A percentile compares a stretch with the other conserved stretches of the same genome.
Conservation (phyloP, 2,797 vertebrate genomes). For the Enoplosus armatus region DNA sequence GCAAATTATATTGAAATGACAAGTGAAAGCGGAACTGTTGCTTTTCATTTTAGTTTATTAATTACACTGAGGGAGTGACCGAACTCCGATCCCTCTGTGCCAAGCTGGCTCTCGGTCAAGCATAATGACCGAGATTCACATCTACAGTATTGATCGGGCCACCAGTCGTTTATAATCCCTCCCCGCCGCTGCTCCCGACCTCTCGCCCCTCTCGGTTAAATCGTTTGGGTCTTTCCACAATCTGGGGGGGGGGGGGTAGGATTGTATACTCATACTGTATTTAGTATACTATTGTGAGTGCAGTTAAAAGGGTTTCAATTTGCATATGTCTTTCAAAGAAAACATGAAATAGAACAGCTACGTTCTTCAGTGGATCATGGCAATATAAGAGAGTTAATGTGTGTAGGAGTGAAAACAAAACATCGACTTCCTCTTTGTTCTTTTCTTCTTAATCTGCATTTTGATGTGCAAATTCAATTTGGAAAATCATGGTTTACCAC, state of each 20-base stretch:
- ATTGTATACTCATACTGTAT: constrained; percentile 24
- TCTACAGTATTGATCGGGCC: constrained; percentile 72
- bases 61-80: constrained; percentile 60
- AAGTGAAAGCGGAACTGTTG: constrained; percentile 34
- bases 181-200: constrained; percentile 34
- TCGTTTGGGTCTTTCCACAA: constrained; percentile 27
- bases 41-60: constrained; percentile 65
- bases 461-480: constrained; percentile 37
- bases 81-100: constrained; percentile 53
- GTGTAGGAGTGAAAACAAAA: constrained; percentile 35
- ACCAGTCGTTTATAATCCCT: constrained; percentile 68
- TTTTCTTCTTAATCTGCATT: constrained; percentile 21
- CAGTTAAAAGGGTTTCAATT: constrained; percentile 26
- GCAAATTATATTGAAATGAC: constrained; percentile 47
- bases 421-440: constrained; percentile 27
- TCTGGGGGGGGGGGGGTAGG: constrained; percentile 2
- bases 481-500: not conserved
- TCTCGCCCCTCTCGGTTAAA: constrained; percentile 35
- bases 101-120: constrained; percentile 59
- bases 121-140: constrained; percentile 75
- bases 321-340: constrained; percentile 37
- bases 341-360: not conserved
- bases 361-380: not conserved
- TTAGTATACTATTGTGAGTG: constrained; percentile 14
- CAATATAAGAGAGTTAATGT: not conserved